Evolutionary conservation across 2,113 vertebrate species (phyloP).

Genomic region (Dissostichus mawsoni): DNA sequence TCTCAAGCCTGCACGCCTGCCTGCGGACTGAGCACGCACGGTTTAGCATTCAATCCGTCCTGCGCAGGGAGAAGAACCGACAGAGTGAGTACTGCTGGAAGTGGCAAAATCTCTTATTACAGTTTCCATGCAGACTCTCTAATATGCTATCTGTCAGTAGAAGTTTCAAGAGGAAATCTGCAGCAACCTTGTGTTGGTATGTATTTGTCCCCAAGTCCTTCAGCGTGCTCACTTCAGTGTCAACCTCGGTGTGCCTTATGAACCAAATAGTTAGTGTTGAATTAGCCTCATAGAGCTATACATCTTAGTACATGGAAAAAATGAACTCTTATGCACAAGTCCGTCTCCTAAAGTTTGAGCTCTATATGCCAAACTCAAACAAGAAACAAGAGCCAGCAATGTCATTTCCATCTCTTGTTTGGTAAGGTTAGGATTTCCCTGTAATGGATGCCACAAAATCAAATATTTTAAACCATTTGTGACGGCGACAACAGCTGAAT

Average conservation of each 20-base stretch:
- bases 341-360: too few species aligned
- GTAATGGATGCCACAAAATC: background rate
- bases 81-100: background rate
- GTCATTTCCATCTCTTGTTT: background rate
- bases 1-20: conserved; percentile 52
- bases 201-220: too few species aligned
- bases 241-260: background rate
- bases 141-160: background rate
- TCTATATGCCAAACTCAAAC: background rate
- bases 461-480: background rate
- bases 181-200: background rate
- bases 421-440: background rate
- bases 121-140: too few species aligned
- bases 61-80: conserved; percentile 1
- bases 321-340: too few species aligned
- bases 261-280: background rate
- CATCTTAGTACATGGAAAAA: background rate
- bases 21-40: conserved; percentile 14
- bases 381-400: background rate
- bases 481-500: background rate
- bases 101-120: background rate
- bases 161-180: background rate
- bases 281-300: background rate
- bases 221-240: too few species aligned
- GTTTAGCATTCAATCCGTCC: conserved; percentile 14